phyloP scores from a whole-genome alignment of 2,113 vertebrate species.

The Australoheros scitulus region DNA sequence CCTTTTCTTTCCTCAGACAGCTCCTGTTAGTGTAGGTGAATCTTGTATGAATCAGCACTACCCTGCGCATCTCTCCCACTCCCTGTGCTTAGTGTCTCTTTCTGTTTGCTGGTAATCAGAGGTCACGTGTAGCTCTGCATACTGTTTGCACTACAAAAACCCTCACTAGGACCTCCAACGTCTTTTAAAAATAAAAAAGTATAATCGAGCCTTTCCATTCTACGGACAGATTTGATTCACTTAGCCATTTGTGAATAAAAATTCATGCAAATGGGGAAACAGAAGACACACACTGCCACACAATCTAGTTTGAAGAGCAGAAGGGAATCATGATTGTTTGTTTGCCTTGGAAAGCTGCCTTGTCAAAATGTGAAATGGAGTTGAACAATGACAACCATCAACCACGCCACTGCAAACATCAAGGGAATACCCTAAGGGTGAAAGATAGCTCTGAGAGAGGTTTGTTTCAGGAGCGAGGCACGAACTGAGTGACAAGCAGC shows the following conservation, averaged over 20 bases:
- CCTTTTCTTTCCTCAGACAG: conserved; percentile 41
- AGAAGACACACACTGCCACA: conserved; percentile 11
- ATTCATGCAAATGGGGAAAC: neutral
- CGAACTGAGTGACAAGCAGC: conserved; percentile 23
- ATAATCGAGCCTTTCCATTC: neutral
- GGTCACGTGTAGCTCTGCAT: conserved; percentile 40
- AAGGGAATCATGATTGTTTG: conserved; percentile 39
- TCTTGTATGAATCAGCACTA: conserved; percentile 57
- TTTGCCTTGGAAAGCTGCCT: conserved; percentile 42
- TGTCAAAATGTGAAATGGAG: conserved; percentile 54
- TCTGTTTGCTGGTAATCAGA: conserved; percentile 47
- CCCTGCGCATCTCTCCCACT: conserved; percentile 38
- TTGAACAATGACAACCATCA: conserved; percentile 60
- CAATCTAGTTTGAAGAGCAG: conserved; percentile 7
- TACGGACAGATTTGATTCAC: neutral
- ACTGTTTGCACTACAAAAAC: neutral
- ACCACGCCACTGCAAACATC: conserved; percentile 28
- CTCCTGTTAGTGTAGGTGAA: conserved; percentile 52
- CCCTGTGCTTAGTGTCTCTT: conserved; percentile 4
- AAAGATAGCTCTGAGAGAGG: conserved; percentile 34
- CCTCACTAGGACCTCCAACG: conserved; percentile 16
- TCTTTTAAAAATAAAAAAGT: conserved; percentile 4
- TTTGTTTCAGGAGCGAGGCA: conserved; percentile 25
- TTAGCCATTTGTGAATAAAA: conserved; percentile 32
- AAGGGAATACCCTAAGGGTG: conserved; percentile 38